Conservation (phyloP, 2,888 invertebrate species). For the Orthosia gothica region DNA sequence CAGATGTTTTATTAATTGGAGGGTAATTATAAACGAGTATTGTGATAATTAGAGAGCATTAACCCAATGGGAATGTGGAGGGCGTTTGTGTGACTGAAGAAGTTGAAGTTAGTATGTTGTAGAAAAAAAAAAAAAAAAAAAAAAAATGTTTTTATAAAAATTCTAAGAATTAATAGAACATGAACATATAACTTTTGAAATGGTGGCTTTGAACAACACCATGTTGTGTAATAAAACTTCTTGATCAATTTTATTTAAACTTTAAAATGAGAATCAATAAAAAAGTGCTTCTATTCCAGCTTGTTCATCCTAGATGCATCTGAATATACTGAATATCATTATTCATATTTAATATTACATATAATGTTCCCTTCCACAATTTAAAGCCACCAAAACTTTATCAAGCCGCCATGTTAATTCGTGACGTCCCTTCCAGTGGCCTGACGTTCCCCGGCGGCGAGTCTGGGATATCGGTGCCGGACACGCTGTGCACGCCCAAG, state of each 20-base stretch:
- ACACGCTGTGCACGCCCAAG: slow-evolving; percentile 98
- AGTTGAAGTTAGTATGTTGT: too few species aligned
- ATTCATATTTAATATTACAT: background rate
- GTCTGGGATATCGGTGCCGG: slow-evolving; percentile 98
- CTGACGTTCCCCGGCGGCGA: slow-evolving; percentile 97
- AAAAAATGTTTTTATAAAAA: background rate
- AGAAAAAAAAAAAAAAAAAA: too few species aligned
- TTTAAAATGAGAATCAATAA: too few species aligned
- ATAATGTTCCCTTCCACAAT: background rate
- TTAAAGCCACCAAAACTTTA: slow-evolving; percentile 11
- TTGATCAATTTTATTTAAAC: background rate
- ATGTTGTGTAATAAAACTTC: background rate
- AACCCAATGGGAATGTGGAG: background rate
- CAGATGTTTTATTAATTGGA: slow-evolving; percentile 59
- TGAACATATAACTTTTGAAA: background rate
- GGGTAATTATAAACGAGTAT: slow-evolving; percentile 41
- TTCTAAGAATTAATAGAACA: background rate
- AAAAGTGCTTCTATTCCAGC: background rate
- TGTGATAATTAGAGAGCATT: slow-evolving; percentile 25
- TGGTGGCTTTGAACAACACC: background rate
- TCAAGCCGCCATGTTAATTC: slow-evolving; percentile 31
- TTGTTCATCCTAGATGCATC: background rate
- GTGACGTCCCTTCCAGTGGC: slow-evolving; percentile 91
- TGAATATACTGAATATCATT: slow-evolving; percentile 15
- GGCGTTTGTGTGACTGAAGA: background rate